These are phyloP conservation scores for Ceryle rudis DNA, from an alignment of 2,797 vertebrate species.

Conservation along the genomic window DNA sequence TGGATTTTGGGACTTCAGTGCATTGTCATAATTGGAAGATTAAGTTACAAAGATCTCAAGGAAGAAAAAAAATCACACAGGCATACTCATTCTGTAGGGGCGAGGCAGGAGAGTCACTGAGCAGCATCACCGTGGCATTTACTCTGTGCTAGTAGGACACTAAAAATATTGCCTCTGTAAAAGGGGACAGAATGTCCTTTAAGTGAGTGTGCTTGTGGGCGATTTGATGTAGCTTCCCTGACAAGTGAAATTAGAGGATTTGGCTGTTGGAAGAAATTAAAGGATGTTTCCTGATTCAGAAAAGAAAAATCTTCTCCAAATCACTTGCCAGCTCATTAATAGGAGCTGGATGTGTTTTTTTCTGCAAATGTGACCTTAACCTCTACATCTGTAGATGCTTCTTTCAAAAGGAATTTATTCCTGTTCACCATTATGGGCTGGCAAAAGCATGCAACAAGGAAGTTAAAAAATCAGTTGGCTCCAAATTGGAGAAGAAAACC, in stretches of 20 bases:
- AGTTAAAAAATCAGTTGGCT: not conserved
- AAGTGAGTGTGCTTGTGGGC: slow-evolving; percentile 52
- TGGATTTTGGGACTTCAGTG: not conserved
- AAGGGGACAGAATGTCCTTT: slow-evolving; percentile 73
- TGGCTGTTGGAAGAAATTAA: slow-evolving; percentile 56
- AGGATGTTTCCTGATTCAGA: slow-evolving; percentile 62
- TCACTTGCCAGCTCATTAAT: slow-evolving; percentile 51
- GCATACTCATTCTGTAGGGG: slow-evolving; percentile 32
- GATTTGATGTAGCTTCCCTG: slow-evolving; percentile 64
- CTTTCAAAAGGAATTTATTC: slow-evolving; percentile 6
- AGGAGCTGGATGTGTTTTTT: slow-evolving; percentile 30
- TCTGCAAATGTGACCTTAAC: slow-evolving; percentile 33
- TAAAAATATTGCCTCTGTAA: slow-evolving; percentile 72
- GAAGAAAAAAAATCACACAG: not conserved
- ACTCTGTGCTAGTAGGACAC: slow-evolving; percentile 62
- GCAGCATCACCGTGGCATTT: slow-evolving; percentile 60
- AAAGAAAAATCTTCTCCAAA: slow-evolving; percentile 40
- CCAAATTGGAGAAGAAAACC: not conserved
- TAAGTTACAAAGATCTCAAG: not conserved
- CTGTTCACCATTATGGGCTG: not conserved
- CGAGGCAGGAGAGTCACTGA: slow-evolving; percentile 45
- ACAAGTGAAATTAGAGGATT: slow-evolving; percentile 72
- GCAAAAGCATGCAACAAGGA: not conserved
- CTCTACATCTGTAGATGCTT: not conserved
- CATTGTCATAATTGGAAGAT: not conserved